Evolutionary conservation across 2,797 vertebrate genomes (phyloP), one percentile per base, ranked within the genome.

Genomic region (Nothura maculosa): DNA sequence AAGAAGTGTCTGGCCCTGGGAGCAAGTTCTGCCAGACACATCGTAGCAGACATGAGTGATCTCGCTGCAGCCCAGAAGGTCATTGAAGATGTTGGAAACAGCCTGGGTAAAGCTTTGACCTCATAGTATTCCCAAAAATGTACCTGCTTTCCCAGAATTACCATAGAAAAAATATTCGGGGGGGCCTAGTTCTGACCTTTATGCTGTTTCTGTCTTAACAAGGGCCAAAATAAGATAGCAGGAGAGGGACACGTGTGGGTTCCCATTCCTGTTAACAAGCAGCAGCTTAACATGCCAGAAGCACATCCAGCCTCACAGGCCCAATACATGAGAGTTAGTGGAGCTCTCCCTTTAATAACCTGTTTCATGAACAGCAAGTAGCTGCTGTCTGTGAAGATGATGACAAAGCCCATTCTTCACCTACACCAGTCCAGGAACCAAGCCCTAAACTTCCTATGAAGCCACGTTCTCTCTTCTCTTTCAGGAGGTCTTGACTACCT

Each of bases 401-500:
- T 11, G 45, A 47, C 12, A 6, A 48, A 36, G 32, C 27, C 32
- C 34, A 47, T 34, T 36, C 45, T 28, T 9, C 67, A 69, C 13
- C 67, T 34, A 38, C 25, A 10, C 67, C 36, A 19, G 50, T 21
- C 47, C 67, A 36, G 50, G 47, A 69, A 40, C 19, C 13, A 20
- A 69, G 27, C 25, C 67, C 36, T 19, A 40, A 28, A 20, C 19
- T 69, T 38, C 25, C 14, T 10, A 48, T 38, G 34, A 52, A 30
- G 32, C 24, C 32, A 13, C 10, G 19, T 48, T 19, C 38, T n/a
- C 24, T 60, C 61, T 64, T 38, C 38, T 54, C 42, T 57, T 28
- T 18, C 68, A 94, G 94, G 92, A 20, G 87, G 92, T 19, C 58
- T 95, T 6, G 91, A 94, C 78, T 92, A 85, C 52, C 55, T 95